Base-by-base conservation (phyloP, 2,797 vertebrate genomes). In the Octomys mimax region DNA sequence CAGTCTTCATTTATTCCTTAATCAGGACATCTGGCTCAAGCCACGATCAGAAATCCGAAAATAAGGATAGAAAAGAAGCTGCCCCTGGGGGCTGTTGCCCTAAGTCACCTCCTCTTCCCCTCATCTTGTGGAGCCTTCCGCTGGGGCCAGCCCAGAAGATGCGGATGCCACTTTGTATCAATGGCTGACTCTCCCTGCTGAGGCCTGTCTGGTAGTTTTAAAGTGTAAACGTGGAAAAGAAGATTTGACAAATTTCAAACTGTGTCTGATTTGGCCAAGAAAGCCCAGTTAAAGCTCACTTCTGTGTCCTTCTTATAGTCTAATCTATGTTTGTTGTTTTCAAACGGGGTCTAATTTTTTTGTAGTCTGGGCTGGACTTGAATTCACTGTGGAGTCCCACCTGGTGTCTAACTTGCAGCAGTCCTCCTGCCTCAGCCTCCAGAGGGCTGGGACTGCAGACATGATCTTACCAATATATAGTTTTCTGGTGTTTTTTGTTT, bases 1-100 rank as follows among this genome's bases (percentile, higher is more conserved):
- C n/a, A n/a, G 1, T 90, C 66, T 77, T 71, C 12, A 46, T 91
- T 94, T 80, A 59, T 62, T 77, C n/a, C 64, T 80, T 96, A 91
- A 95, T 91, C 79, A 75, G 83, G 70, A 93, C 87, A 84, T 71
- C 78, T 95, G 95, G 68, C n/a, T 90, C 81, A 19, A 59, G 42
- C 79, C 49, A 62, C 66, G 89, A 96, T 78, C 5, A 31, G 62
- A 95, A 81, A 66, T 90, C 42, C 49, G 49, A 77, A 73, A 82
- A 80, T 54, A 12, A 80, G 49, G 49, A 18, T 86, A 89, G 88
- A 66, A 88, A 68, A 66, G 12, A 11, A 2, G 9, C 59, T 71
- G 33, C 18, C 26, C 21, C 26, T 16, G 54, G 10, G 4, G 2
- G 66, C 68, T 5, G 42, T 33, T 9, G 54, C 46, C 83, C 42